phyloP scores from a whole-genome alignment of 2,113 vertebrate genomes.

The Capreolus pygargus region DNA sequence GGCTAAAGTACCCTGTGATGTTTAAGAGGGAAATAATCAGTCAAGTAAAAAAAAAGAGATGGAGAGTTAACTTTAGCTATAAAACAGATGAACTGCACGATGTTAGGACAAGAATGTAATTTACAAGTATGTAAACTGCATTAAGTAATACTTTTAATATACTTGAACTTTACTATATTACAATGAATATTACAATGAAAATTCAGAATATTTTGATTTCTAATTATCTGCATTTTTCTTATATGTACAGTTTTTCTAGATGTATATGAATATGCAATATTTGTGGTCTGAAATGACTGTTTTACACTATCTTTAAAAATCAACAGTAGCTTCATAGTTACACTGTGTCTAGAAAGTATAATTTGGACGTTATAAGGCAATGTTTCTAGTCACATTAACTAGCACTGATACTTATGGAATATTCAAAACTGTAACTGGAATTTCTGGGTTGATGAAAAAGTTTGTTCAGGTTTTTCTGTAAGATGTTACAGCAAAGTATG shows the following conservation, averaged over 20 bases:
- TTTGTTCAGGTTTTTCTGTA: not conserved
- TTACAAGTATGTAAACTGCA: not conserved
- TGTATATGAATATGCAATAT: not conserved
- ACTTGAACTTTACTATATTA: not conserved
- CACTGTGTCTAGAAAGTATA: not conserved
- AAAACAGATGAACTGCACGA: not conserved
- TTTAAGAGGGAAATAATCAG: not conserved
- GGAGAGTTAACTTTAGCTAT: not conserved
- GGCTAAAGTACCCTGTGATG: not conserved
- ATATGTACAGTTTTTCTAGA: not conserved
- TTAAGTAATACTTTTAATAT: not conserved
- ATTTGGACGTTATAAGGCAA: not conserved
- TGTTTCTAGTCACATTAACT: not conserved
- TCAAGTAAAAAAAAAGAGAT: not conserved
- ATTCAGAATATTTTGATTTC: not conserved
- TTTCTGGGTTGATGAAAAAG: not conserved
- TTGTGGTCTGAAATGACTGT: not conserved
- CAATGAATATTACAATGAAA: not conserved
- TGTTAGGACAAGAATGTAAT: not conserved
- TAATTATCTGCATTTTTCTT: not conserved
- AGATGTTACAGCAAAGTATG: not conserved
- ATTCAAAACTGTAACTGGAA: not conserved
- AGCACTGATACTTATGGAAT: not conserved
- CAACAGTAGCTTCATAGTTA: not conserved
- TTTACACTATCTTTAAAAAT: slow-evolving; percentile 23